Base-by-base conservation (phyloP, 2,797 vertebrate species). In the Philypnodon macrostomus region DNA sequence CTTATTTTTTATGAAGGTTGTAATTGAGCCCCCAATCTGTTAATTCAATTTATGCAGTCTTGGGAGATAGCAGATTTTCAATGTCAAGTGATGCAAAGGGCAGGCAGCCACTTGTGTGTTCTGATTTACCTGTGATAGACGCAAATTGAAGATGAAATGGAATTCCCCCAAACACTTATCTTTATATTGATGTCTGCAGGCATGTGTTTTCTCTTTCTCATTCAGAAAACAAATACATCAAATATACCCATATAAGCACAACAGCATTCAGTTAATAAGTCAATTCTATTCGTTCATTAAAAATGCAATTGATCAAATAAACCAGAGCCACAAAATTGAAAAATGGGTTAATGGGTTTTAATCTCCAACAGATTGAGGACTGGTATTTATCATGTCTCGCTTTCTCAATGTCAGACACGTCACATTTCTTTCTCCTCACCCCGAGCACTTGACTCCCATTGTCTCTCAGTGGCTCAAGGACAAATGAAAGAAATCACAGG, bases 31-130 rank as follows among this genome's bases (percentile, higher is more conserved):
- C 38, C 33, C 47, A 62, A 32, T 45, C 34, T 39, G 73, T 69
- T 68, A 73, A 83, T 83, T 69, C 52, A 47, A 79, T 73, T 49
- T 55, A 42, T 47, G 53, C 53, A 35, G n/a, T 58, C 63, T 55
- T 19, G 45, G 55, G 49, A 53, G 79, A 66, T 67, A 38, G 65
- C 21, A 29, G 39, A 16, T 72, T 80, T 73, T 82, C 80, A 77
- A 79, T 87, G 85, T 79, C 80, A 82, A 62, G 63, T 5, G 39
- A 63, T 73, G 64, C 61, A 67, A 80, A 81, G 66, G 73, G 67
- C 73, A 65, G 33, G 53, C 54, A 42, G 70, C 41, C 58, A 72
- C 71, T 63, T 58, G 54, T 57, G 61, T 39, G 31, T 38, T 32
- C 38, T 2, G 14, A 53, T 58, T 37, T 63, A 73, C 72, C 58